Conservation (phyloP, 2,113 vertebrate species). For the Heterochromis multidens region DNA sequence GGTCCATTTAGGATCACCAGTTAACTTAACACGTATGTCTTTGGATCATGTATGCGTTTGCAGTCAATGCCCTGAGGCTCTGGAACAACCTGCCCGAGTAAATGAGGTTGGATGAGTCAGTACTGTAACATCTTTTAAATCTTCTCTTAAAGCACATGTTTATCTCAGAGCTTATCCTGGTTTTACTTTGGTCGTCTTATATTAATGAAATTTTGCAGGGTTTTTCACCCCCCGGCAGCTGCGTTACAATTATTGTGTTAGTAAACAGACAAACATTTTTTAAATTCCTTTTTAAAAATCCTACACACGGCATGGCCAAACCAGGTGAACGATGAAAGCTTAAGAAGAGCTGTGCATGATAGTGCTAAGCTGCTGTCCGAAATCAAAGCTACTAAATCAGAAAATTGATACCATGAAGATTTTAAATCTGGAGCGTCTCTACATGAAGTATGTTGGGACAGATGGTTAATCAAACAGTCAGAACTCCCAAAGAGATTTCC, state of each 20-base stretch:
- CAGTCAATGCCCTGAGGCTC: background rate
- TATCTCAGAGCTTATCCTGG: background rate
- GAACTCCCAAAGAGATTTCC: background rate
- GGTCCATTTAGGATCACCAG: background rate
- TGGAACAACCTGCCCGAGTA: background rate
- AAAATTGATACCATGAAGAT: background rate
- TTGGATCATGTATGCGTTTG: background rate
- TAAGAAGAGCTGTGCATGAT: background rate
- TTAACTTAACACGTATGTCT: background rate
- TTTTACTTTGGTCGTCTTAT: background rate
- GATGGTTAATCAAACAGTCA: conserved; percentile 12
- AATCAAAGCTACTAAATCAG: background rate
- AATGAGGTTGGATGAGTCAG: background rate
- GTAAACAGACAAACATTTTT: background rate
- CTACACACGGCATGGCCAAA: background rate
- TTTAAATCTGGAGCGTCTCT: background rate
- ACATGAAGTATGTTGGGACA: background rate
- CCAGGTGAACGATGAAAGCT: background rate
- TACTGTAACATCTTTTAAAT: accelerated
- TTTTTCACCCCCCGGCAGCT: background rate
- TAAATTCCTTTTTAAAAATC: background rate
- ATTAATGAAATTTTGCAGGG: background rate
- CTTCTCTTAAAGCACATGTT: background rate
- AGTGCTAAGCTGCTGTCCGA: background rate
- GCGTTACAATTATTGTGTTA: background rate